phyloP scores from a whole-genome alignment of 2,113 vertebrate genomes.

The Heterochromis multidens region DNA sequence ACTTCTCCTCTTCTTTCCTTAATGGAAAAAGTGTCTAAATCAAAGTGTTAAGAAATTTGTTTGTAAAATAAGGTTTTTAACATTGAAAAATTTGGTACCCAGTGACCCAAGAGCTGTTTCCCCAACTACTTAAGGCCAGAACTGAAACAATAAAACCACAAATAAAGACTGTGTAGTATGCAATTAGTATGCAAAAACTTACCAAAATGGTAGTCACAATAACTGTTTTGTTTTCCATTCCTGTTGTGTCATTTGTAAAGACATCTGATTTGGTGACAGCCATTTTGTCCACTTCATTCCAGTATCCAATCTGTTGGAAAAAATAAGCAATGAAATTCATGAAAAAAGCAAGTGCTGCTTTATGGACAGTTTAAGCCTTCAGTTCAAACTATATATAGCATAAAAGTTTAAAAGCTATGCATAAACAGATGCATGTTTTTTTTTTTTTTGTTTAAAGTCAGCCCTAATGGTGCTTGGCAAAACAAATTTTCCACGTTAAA shows the following conservation, averaged over 20 bases:
- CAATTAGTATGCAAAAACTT: constrained; percentile 47
- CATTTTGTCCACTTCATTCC: constrained; percentile 99
- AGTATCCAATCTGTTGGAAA: constrained; percentile 91
- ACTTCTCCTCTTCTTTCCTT: neutral
- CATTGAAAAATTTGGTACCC: neutral
- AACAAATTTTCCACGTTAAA: neutral
- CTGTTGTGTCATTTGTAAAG: constrained; percentile 89
- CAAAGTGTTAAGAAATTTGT: neutral
- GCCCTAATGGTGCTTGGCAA: neutral
- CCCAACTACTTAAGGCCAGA: neutral
- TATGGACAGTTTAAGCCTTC: neutral
- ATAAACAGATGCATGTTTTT: neutral
- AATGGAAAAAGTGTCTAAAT: neutral
- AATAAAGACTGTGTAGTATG: neutral
- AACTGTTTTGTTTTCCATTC: constrained; percentile 97
- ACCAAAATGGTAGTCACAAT: constrained; percentile 99
- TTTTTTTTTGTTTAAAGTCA: neutral
- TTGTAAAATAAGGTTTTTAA: neutral
- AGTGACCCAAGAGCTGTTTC: neutral
- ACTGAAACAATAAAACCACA: neutral
- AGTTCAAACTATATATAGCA: neutral
- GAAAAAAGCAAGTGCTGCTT: neutral
- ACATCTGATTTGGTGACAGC: constrained; percentile 92
- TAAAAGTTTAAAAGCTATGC: too few relatives aligned
- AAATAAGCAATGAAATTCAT: neutral